phyloP scores from a whole-genome alignment of 2,888 invertebrate genomes.

The Tortricodes alternella region DNA sequence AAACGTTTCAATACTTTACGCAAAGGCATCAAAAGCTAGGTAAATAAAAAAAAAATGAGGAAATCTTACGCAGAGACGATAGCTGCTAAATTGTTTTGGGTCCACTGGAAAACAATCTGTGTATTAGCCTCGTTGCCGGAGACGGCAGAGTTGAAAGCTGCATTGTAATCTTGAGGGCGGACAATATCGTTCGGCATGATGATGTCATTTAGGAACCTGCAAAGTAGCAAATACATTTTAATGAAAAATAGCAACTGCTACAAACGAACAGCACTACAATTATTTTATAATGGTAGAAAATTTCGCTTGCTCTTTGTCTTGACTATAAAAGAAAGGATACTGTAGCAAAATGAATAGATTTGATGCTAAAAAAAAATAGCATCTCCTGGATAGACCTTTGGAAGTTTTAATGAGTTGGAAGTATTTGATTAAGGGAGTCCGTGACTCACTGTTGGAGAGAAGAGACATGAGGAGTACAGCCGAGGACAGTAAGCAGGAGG shows the following conservation, averaged over 20 bases:
- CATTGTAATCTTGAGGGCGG: conserved; percentile 73
- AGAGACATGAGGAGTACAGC: conserved; percentile 83
- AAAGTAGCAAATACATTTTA: conserved; percentile 21
- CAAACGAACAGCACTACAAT: not conserved
- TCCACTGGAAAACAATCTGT: conserved; percentile 76
- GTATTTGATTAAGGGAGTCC: too few relatives aligned
- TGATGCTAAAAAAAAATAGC: too few relatives aligned
- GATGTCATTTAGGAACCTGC: conserved; percentile 58
- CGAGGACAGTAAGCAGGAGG: conserved; percentile 85
- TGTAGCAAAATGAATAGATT: too few relatives aligned
- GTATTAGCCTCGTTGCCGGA: conserved; percentile 81
- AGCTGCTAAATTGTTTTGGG: conserved; percentile 54
- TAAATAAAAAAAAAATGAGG: not conserved
- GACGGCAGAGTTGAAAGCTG: conserved; percentile 74
- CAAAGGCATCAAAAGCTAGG: too few relatives aligned
- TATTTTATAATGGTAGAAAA: too few relatives aligned
- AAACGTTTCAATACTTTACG: too few relatives aligned
- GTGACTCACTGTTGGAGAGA: conserved; percentile 77
- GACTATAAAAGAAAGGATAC: too few relatives aligned
- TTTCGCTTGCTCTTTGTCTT: too few relatives aligned
- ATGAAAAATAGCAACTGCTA: not conserved
- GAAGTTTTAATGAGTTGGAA: too few relatives aligned
- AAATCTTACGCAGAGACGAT: conserved; percentile 61
- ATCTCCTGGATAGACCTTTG: too few relatives aligned
- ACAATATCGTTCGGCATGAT: conserved; percentile 56